Evolutionary conservation across 2,888 invertebrate genomes (phyloP), one percentile per base, ranked within the genome.

Genomic region (Pimpla rufipes): DNA sequence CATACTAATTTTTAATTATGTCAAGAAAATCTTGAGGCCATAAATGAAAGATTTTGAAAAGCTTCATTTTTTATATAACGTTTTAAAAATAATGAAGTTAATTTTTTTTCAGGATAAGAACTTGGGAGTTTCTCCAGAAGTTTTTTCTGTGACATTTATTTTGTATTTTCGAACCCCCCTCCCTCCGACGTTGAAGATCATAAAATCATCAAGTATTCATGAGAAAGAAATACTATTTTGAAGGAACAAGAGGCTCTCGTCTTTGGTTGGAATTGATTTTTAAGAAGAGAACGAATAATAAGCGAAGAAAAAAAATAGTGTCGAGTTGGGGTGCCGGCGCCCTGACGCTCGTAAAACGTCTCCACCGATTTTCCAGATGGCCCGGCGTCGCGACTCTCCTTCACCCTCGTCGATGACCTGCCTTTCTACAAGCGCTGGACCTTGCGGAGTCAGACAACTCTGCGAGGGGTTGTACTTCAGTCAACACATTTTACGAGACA

Each of bases 281-380:
- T 1, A 13, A 64, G 50, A 21, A 11, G 35, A 59, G 29, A 6
- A 10, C 37, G 59, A 35, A 23, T 23, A 21, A 62, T 29, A 37
- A 37, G 57, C 62, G 57, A 74, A 80, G 70, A 85, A 87, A 84
- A 87, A 87, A 83, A 86, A 87, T 87, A 86, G 90, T 87, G 89
- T 89, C 86, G 86, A 85, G 88, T 89, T 89, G 88, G 75, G 76
- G 86, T 71, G 68, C 66, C 87, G 90, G 91, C 90, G 91, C 91
- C 90, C 87, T 71, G 81, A 79, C 81, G 89, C 87, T 89, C 92
- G 88, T 92, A 92, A 92, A 92, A 88, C 87, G 90, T 90, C 88
- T 89, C 85, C 84, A 81, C 83, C 79, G 68, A 89, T 90, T 90
- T 91, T 91, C 91, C 91, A 92, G 90, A 92, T 92, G 92, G 90